Evolutionary conservation across 2,113 vertebrate genomes (phyloP).

Genomic region (Orthonyx spaldingii): DNA sequence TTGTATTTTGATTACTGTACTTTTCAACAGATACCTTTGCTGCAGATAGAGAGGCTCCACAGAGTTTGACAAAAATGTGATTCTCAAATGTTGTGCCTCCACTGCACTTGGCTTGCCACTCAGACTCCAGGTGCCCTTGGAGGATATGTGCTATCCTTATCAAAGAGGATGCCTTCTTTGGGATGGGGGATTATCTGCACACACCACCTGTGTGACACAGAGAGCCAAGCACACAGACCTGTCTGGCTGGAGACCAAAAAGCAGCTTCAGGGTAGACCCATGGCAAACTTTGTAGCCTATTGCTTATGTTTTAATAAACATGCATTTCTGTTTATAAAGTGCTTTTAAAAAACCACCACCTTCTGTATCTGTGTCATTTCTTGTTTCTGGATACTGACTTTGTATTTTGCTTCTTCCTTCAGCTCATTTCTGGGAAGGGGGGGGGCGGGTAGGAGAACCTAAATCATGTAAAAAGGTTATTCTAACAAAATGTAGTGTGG

Average conservation of each 20-base stretch:
- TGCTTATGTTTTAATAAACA: neutral
- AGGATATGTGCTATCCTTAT: neutral
- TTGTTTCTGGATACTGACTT: neutral
- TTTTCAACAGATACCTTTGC: neutral
- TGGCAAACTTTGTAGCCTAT: neutral
- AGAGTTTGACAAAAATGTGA: neutral
- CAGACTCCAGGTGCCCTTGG: neutral
- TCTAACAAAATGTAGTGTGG: neutral
- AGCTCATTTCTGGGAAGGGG: neutral
- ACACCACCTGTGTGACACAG: neutral
- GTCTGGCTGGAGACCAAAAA: neutral
- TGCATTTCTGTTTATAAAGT: neutral
- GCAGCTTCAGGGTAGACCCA: neutral
- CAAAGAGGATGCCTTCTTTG: neutral
- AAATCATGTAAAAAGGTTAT: neutral
- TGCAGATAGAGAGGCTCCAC: neutral
- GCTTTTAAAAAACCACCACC: rapidly evolving
- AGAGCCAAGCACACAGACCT: neutral
- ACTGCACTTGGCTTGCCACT: neutral
- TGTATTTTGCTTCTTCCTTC: neutral
- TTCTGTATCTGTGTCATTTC: neutral
- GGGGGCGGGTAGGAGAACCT: neutral
- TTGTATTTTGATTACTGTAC: neutral
- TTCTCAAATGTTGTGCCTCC: rapidly evolving
- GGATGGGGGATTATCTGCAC: neutral